phyloP scores from a whole-genome alignment of 2,888 invertebrate species.

The Tupiocoris notatus region DNA sequence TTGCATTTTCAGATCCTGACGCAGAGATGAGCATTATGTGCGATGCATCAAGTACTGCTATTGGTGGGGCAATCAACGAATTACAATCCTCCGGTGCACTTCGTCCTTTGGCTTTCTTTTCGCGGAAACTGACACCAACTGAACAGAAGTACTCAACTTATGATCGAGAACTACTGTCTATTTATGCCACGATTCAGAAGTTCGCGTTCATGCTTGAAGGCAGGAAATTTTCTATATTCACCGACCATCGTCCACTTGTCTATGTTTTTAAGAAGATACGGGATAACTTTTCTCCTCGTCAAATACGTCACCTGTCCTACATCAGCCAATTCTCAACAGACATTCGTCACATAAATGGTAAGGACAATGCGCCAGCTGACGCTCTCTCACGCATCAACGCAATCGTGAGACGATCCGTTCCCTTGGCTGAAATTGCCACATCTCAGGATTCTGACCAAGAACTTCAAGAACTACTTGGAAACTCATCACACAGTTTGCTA shows the following conservation, averaged over 20 bases:
- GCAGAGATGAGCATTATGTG: constrained; percentile 51
- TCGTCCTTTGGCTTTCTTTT: constrained; percentile 46
- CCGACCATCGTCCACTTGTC: constrained; percentile 36
- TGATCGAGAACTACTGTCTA: constrained; percentile 45
- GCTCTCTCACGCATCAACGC: constrained; percentile 13
- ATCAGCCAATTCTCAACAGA: constrained; percentile 39
- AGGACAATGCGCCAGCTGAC: constrained; percentile 15
- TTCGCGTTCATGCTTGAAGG: constrained; percentile 47
- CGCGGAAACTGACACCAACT: constrained; percentile 32
- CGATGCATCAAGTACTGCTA: constrained; percentile 53
- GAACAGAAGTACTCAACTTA: constrained; percentile 41
- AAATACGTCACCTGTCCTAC: constrained; percentile 32
- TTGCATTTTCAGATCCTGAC: constrained; percentile 52
- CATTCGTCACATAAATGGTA: constrained; percentile 15
- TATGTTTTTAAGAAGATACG: constrained; percentile 22
- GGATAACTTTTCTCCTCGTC: constrained; percentile 30
- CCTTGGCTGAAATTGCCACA: too few species aligned
- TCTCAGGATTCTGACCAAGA: too few species aligned
- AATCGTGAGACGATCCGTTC: too few species aligned
- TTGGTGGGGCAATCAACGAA: constrained; percentile 54
- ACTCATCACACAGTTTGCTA: too few species aligned
- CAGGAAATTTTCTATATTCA: constrained; percentile 37
- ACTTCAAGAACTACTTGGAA: too few species aligned
- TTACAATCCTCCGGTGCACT: constrained; percentile 49
- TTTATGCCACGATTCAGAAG: constrained; percentile 34